Evolutionary conservation across 37 sponge, comb jelly and placozoan species (phyloP).

Genomic region (Axinella damicornis): DNA sequence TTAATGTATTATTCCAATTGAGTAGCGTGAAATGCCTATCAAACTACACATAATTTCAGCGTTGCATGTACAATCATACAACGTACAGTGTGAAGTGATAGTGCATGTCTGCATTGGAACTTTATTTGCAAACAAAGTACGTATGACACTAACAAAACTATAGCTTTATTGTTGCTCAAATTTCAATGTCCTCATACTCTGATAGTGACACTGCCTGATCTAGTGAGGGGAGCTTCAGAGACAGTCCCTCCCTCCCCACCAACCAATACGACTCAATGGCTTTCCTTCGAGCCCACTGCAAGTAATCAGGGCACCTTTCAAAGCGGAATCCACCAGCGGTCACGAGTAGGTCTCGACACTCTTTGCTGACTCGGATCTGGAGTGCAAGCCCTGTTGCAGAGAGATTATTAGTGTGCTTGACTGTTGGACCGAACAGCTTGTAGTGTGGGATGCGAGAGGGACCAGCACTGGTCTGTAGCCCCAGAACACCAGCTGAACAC

Average conservation of each 20-base stretch:
- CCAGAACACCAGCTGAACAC: slow-evolving; percentile 71
- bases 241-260: slow-evolving; percentile 44
- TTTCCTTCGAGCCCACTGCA: neutral
- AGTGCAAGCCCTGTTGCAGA: slow-evolving; percentile 73
- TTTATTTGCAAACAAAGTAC: too few species aligned
- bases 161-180: neutral
- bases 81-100: too few species aligned
- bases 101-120: too few species aligned
- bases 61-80: too few species aligned
- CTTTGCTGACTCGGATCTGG: slow-evolving; percentile 80
- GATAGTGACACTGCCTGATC: slow-evolving; percentile 66
- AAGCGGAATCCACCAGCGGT: slow-evolving; percentile 51
- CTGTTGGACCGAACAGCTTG: slow-evolving; percentile 64
- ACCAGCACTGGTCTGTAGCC: slow-evolving; percentile 42
- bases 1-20: too few species aligned
- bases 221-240: slow-evolving; percentile 54
- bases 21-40: too few species aligned
- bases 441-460: slow-evolving; percentile 57
- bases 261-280: slow-evolving; percentile 86
- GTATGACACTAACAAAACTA: neutral
- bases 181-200: slow-evolving; percentile 57
- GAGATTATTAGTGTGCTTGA: slow-evolving; percentile 36
- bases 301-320: slow-evolving; percentile 82
- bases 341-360: slow-evolving; percentile 47
- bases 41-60: too few species aligned